Base-by-base conservation (phyloP, 2,797 vertebrate species). In the Denticeps clupeoides region DNA sequence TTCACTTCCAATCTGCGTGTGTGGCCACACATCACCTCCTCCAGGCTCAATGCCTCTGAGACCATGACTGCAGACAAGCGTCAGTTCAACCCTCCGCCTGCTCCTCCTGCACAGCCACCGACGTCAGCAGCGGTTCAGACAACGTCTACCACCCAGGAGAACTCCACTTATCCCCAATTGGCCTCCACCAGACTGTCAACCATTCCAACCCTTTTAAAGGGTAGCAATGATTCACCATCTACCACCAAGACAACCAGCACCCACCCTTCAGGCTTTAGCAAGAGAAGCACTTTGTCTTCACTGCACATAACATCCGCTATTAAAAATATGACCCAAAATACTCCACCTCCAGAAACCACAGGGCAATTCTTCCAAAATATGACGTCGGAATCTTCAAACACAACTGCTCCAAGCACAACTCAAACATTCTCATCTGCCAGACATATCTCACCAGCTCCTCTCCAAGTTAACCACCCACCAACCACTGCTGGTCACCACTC, bases 11-110 rank as follows among this genome's bases (percentile, higher is more conserved):
- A 75, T 2, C 61, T 76, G 1, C 74, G 78, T 1, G 58, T 81
- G 47, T 61, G 78, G 22, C 70, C 82, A 11, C 69, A 78, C 59
- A 60, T 77, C 42, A 40, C 51, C 42, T 85, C 75, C 58, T 57
- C 75, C 4, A 64, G 79, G 27, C 56, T 71, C 64, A 77, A 86
- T 21, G 56, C 60, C 50, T 83, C 71, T 4, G 71, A 75, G 49
- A 65, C 59, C 10, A 58, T 74, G 3, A 55, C 72, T 12, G 63
- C 78, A 9, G 82, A 85, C 70, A 84, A 84, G 53, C 79, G 83
- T 2, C 82, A 80, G 33, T 77, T 80, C 31, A 73, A 75, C 7
- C 72, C 65, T 3, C 70, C 63, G 22, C 80, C 71, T 0, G 50
- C 59, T 0, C 54, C 58, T 7, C 59, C 59, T 12, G 42, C 41